A percentile compares a stretch with the other conserved stretches of the same genome.
Evolutionary conservation across 1,140 invertebrate genomes (phyloP).

Genomic region (Eueides isabella): DNA sequence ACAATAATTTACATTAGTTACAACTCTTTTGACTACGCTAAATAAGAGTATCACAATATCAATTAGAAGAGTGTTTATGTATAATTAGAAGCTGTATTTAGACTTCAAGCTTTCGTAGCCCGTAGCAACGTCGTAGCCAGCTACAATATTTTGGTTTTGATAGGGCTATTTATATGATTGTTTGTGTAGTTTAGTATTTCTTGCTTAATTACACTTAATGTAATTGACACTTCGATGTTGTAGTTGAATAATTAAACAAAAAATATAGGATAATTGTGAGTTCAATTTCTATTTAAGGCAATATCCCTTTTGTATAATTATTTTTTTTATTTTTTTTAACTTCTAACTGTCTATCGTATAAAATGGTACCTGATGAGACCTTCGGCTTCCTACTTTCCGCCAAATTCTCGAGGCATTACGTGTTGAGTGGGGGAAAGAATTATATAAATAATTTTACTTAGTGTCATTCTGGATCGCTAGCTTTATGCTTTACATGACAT

Average conservation of each 20-base stretch:
- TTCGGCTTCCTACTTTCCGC: no score
- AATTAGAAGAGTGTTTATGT: not conserved
- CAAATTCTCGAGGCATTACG: no score
- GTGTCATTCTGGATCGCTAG: no score
- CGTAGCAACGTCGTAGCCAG: not conserved
- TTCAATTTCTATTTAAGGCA: not conserved
- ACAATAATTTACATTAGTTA: not conserved
- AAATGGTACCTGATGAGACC: no score
- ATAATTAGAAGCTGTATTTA: slow-evolving; percentile 4
- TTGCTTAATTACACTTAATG: not conserved
- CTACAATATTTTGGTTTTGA: not conserved
- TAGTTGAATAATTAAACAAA: no score
- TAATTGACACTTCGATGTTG: not conserved
- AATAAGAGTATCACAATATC: not conserved
- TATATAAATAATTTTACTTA: no score
- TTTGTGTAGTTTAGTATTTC: not conserved
- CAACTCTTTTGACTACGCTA: not conserved
- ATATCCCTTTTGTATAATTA: no score
- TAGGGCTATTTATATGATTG: not conserved
- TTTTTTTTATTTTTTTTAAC: no score
- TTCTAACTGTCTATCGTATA: no score
- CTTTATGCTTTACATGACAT: no score
- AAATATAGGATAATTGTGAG: not conserved
- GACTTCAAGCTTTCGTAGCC: slow-evolving; percentile 5
- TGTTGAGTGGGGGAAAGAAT: no score